These are phyloP conservation scores for Psammodynastes pulverulentus DNA, from an alignment of 2,113 vertebrate species.

Conservation along the genomic window DNA sequence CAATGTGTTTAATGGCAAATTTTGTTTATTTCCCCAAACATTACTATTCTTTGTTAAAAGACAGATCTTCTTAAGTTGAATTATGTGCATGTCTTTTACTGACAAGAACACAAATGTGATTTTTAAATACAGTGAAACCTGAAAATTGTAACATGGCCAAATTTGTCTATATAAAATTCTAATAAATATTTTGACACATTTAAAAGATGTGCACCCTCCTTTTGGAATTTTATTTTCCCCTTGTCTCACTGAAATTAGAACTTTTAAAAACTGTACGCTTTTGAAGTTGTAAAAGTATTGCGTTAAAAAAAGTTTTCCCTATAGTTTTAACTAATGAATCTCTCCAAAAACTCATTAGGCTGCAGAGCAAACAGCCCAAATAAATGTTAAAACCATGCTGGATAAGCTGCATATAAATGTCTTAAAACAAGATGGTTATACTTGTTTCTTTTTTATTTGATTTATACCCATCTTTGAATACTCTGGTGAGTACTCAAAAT, in stretches of 20 bases:
- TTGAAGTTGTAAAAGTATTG: background rate
- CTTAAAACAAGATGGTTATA: background rate
- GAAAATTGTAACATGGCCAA: background rate
- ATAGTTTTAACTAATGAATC: background rate
- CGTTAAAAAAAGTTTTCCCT: background rate
- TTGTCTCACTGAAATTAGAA: background rate
- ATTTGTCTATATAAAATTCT: background rate
- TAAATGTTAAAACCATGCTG: background rate
- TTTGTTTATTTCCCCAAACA: background rate
- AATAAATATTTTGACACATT: background rate
- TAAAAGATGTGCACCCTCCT: background rate
- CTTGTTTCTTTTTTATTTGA: background rate
- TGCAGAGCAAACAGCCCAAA: background rate
- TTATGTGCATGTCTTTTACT: background rate
- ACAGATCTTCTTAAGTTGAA: no score
- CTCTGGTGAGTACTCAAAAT: background rate
- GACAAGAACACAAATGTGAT: slow-evolving; percentile 56
- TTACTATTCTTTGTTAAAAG: background rate
- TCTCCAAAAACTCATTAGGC: background rate
- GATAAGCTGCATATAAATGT: background rate
- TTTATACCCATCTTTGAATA: background rate
- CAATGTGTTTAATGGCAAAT: background rate
- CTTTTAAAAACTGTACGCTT: background rate
- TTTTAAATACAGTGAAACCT: slow-evolving; percentile 66
- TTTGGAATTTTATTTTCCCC: background rate